These are phyloP conservation scores for Allophyes oxyacanthae DNA, from an alignment of 2,888 invertebrate genomes.

Conservation along the genomic window DNA sequence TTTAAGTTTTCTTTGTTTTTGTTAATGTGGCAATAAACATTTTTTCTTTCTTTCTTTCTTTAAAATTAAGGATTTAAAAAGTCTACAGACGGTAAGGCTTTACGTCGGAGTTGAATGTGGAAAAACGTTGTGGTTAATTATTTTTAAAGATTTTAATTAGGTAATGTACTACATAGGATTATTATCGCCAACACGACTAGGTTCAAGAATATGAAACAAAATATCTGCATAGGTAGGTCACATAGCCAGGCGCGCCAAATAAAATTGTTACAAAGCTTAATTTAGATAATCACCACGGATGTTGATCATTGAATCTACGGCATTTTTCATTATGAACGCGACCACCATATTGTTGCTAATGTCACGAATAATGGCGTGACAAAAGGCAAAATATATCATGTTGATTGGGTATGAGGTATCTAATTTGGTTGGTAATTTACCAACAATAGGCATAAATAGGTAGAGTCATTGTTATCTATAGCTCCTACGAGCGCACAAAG, in stretches of 20 bases:
- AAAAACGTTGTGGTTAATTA: no score
- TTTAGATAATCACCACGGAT: conserved; percentile 62
- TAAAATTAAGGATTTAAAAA: no score
- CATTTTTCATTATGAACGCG: conserved; percentile 53
- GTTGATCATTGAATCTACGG: conserved; percentile 58
- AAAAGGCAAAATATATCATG: conserved; percentile 15
- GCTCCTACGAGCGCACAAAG: conserved; percentile 6
- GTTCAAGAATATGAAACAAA: no score
- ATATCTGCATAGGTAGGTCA: conserved; percentile 2
- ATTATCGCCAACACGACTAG: no score
- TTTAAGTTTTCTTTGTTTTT: no score
- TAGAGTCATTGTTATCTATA: conserved; percentile 18
- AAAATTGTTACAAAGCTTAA: conserved; percentile 55
- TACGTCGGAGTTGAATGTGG: no score
- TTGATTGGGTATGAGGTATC: conserved; percentile 14
- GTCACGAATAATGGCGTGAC: conserved; percentile 22
- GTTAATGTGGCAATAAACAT: no score
- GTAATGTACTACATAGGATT: no score
- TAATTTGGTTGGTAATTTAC: conserved; percentile 30
- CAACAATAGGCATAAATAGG: conserved; percentile 9
- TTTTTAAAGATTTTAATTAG: no score
- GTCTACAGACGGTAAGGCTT: no score
- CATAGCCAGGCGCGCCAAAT: conserved; percentile 23
- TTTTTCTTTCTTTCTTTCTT: no score
- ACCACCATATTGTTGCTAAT: conserved; percentile 29